Conservation (phyloP, 2,113 vertebrate species). For the cattle (Bos taurus) region DNA sequence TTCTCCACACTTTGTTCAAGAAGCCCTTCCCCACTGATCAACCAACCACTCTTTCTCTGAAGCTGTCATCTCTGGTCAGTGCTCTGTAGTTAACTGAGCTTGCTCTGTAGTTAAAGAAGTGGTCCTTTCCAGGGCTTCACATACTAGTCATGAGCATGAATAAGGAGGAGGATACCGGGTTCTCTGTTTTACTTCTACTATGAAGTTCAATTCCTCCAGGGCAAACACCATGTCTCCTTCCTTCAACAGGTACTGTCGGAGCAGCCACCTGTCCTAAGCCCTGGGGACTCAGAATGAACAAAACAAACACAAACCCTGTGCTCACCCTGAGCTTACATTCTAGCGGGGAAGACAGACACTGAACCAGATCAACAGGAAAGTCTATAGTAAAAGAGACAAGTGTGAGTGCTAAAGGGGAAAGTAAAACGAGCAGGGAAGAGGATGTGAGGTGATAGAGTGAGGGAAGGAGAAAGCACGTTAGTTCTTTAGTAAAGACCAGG, state of each 20-base stretch:
- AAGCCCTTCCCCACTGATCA: neutral
- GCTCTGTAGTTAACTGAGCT: neutral
- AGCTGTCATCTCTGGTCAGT: neutral
- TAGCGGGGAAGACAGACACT: neutral
- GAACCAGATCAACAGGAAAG: neutral
- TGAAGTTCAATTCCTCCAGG: neutral
- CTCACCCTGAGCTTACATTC: neutral
- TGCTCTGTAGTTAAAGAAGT: no score
- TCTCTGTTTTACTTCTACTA: neutral
- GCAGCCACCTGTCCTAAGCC: neutral
- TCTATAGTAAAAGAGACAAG: neutral
- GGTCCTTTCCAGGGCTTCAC: neutral
- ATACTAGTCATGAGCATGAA: neutral
- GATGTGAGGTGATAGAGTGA: neutral
- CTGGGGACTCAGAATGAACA: neutral
- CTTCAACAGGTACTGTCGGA: neutral
- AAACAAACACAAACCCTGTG: neutral
- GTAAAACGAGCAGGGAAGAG: neutral
- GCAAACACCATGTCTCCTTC: neutral
- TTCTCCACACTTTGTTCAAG: neutral
- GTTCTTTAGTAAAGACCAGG: neutral
- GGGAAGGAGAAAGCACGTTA: neutral
- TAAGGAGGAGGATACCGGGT: neutral
- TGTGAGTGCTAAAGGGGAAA: neutral
- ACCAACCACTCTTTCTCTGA: neutral